Evolutionary conservation across 1,140 invertebrate genomes (phyloP).

Genomic region (Pseudoatta argentina): DNA sequence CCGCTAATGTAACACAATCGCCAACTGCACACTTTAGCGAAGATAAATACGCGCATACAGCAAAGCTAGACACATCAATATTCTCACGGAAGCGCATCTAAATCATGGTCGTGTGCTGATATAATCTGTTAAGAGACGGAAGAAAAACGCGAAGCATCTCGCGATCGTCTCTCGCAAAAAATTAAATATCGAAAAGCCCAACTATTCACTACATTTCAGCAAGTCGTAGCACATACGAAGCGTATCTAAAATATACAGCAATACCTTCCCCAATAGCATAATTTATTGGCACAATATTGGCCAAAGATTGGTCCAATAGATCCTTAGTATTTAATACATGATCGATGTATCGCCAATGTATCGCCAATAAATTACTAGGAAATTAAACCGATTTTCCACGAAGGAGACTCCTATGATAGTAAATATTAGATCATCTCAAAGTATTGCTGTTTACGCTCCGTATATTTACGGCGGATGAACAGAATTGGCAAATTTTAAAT

Average conservation of each 20-base stretch:
- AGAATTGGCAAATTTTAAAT: neutral
- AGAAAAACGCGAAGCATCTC: neutral
- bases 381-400: no score
- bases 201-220: conserved; percentile 32
- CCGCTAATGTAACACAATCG: conserved; percentile 54
- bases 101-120: neutral
- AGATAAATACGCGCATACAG: conserved; percentile 52
- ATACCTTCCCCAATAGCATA: neutral
- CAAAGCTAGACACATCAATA: conserved; percentile 60
- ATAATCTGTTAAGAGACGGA: neutral
- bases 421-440: neutral
- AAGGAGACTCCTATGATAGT: neutral
- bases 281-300: no score
- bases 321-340: no score
- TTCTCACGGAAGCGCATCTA: conserved; percentile 40
- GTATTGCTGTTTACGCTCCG: conserved; percentile 13
- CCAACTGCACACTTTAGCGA: conserved; percentile 56
- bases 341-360: no score
- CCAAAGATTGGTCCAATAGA: no score
- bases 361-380: no score
- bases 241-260: conserved; percentile 30
- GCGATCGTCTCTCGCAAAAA: conserved; percentile 15
- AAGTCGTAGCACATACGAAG: conserved; percentile 17
- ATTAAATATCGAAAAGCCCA: conserved; percentile 31
- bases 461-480: conserved; percentile 23